Evolutionary conservation across 2,888 invertebrate species (phyloP).

Genomic region (Eupithecia centaureata): DNA sequence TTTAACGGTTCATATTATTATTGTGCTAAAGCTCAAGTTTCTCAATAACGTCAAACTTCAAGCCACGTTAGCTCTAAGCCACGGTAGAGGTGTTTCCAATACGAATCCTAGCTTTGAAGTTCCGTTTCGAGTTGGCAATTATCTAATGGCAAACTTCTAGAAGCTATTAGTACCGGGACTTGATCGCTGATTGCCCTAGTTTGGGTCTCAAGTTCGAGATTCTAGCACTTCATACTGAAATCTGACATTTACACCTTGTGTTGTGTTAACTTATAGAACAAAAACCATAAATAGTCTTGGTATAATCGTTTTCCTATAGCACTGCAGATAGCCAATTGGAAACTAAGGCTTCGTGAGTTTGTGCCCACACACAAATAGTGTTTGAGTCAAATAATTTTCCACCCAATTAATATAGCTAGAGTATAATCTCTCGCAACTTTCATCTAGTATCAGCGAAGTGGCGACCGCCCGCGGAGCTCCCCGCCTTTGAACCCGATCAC

Average conservation of each 20-base stretch:
- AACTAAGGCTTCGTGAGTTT: slow-evolving; percentile 5
- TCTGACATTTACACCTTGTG: neutral
- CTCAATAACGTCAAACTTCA: neutral
- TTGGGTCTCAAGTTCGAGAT: slow-evolving; percentile 15
- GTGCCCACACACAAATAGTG: neutral
- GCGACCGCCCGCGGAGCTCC: slow-evolving; percentile 68
- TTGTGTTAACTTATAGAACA: neutral
- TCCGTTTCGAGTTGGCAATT: slow-evolving; percentile 21
- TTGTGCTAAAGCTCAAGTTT: slow-evolving; percentile 1
- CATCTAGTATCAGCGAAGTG: slow-evolving; percentile 60
- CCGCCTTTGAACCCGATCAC: slow-evolving; percentile 80
- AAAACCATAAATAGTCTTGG: neutral
- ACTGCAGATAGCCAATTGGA: neutral
- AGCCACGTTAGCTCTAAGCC: slow-evolving; percentile 4
- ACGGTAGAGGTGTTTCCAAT: slow-evolving; percentile 25
- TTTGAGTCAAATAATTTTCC: slow-evolving; percentile 12
- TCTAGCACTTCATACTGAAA: neutral
- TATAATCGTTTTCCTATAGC: neutral
- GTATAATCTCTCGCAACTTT: slow-evolving; percentile 37
- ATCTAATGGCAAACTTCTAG: slow-evolving; percentile 20
- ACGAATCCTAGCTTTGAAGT: slow-evolving; percentile 28
- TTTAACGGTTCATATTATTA: neutral
- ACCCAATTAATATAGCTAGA: slow-evolving; percentile 21
- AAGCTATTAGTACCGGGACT: slow-evolving; percentile 5
- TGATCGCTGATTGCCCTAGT: slow-evolving; percentile 27